These are phyloP conservation scores for Mya arenaria DNA, from an alignment of 1,140 invertebrate genomes.

Conservation along the genomic window DNA sequence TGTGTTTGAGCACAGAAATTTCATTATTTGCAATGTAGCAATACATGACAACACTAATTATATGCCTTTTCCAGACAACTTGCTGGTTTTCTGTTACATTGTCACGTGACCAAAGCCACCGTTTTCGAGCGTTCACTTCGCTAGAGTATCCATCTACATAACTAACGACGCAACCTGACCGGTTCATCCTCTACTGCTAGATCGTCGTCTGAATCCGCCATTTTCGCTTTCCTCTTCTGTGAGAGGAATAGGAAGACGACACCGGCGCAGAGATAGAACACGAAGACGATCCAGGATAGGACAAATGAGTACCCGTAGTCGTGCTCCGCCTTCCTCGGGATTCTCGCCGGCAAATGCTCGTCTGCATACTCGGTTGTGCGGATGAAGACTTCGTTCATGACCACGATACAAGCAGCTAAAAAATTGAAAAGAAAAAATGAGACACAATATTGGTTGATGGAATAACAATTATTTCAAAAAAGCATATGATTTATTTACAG, in stretches of 20 bases:
- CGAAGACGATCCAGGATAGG: conserved; percentile 90
- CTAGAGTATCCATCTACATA: no score
- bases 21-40: no score
- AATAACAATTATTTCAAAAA: no score
- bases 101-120: no score
- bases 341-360: conserved; percentile 86
- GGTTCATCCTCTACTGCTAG: conserved; percentile 92
- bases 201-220: conserved; percentile 87
- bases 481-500: no score
- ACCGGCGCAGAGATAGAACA: conserved; percentile 87
- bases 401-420: conserved; percentile 87
- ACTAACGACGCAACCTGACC: conserved; percentile 78
- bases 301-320: conserved; percentile 86
- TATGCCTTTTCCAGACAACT: no score
- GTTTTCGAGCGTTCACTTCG: no score
- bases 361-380: conserved; percentile 86
- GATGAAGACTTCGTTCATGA: conserved; percentile 90
- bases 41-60: no score
- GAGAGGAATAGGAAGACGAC: conserved; percentile 90
- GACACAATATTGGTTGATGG: background rate
- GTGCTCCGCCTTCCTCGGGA: conserved; percentile 86
- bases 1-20: no score
- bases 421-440: conserved; percentile 71
- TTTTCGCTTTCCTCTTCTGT: conserved; percentile 87
- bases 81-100: no score